Evolutionary conservation across 1,140 invertebrate species (phyloP), one percentile per base, ranked within the genome.

Genomic region (Ostrea denselamellosa): DNA sequence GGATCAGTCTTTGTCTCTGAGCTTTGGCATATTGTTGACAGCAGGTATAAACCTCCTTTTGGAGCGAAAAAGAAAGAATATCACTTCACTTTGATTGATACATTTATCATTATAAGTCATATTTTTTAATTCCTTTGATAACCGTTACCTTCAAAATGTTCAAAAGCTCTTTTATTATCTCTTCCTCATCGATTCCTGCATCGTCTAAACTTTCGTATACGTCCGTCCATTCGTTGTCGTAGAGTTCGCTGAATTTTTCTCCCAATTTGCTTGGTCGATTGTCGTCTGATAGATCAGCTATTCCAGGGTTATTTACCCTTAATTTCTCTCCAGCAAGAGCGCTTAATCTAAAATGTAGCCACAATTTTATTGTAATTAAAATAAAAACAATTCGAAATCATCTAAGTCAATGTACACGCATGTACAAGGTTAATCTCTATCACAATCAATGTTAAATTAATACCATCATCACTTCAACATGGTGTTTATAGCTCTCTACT

Each of bases 171-270:
- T 17, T 12, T 10, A 53, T 68, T 19, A 44, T 34, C 9, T n/a
- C 1, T 54, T 86, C 85, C n/a, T 86, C 86, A 19, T 81, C 25
- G 22, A 51, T 2, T 0, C 22, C n/a, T 9, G 0, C n/a, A 8
- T 58, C 71, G 3, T 81, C 86, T 44, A 86, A 53, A 22, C 14
- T 51, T 86, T 54, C 25, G 17, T 56, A 82, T 17, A 52, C 86
- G 17, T 86, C 86, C 0, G 86, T 86, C 86, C 86, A 86, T 19
- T 83, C 86, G 34, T 86, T 86, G 65, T 86, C 86, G 34, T 83
- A 86, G 4, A 86, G 71, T 19, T 86, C 86, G 22, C 28, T 82
- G 25, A 82, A 86, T 22, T 86, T 71, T 56, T 86, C 86, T n/a
- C 34, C 68, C 17, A 86, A 53, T 82, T 86, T 82, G 65, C 25